A percentile compares a stretch with the other conserved stretches of the same genome.
Conservation (phyloP, 1,140 invertebrate genomes). For the Coenobita brevimanus region DNA sequence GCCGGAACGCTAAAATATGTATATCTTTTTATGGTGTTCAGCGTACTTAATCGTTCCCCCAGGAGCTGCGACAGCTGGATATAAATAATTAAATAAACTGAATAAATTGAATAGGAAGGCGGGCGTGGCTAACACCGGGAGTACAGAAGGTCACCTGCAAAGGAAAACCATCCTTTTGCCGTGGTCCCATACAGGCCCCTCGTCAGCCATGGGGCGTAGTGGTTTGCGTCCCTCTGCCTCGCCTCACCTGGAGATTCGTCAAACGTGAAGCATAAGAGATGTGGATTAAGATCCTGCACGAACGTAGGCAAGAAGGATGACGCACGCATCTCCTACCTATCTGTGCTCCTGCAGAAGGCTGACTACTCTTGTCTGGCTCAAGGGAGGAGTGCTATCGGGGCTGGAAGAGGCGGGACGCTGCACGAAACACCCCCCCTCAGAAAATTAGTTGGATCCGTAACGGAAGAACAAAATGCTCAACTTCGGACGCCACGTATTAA, state of each 20-base stretch:
- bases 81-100: constrained; percentile 16
- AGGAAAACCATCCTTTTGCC: background rate
- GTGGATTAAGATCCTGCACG: constrained; percentile 29
- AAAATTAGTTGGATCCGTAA: background rate
- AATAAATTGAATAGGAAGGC: background rate
- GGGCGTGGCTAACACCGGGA: background rate
- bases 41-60: background rate
- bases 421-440: too few species aligned
- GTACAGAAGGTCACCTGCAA: background rate
- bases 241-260: constrained; percentile 21
- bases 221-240: constrained; percentile 10
- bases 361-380: too few species aligned
- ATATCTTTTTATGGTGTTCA: background rate
- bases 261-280: constrained; percentile 37
- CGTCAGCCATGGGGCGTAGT: too few species aligned
- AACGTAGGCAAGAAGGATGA: background rate
- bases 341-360: too few species aligned
- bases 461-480: background rate
- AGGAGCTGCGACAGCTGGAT: background rate
- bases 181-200: background rate
- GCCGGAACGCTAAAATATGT: background rate
- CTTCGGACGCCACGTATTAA: constrained; percentile 58
- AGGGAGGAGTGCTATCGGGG: too few species aligned
- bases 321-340: too few species aligned
- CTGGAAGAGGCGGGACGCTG: too few species aligned